A percentile compares a stretch with the other conserved stretches of the same genome.
Conservation (phyloP, 1,140 invertebrate genomes). For the Subanguina moxae region DNA sequence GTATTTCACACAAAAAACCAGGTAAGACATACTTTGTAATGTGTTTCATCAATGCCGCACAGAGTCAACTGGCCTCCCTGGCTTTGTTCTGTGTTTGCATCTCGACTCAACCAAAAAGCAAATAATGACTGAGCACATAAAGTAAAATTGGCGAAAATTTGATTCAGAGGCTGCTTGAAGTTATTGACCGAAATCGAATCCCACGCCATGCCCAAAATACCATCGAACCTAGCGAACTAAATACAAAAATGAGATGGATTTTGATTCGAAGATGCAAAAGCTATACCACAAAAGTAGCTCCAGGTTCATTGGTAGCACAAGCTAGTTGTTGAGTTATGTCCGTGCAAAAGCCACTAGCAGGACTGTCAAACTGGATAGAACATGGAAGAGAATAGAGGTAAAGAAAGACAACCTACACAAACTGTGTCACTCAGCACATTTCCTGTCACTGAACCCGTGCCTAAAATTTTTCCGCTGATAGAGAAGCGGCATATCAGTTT, state of each 20-base stretch:
- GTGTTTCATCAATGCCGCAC: constrained; percentile 59
- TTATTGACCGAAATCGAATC: constrained; percentile 70
- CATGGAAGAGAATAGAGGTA: no score
- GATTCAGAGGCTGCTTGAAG: constrained; percentile 66
- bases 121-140: constrained; percentile 76
- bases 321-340: constrained; percentile 79
- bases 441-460: constrained; percentile 87
- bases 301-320: constrained; percentile 88
- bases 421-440: constrained; percentile 66
- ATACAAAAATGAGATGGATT: background rate
- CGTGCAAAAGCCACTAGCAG: constrained; percentile 14
- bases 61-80: constrained; percentile 59
- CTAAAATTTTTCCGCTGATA: constrained; percentile 96
- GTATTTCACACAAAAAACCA: background rate
- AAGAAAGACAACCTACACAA: constrained; percentile 51
- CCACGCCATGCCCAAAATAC: constrained; percentile 92
- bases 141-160: constrained; percentile 87
- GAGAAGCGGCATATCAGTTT: no score
- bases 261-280: no score
- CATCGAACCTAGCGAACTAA: constrained; percentile 82
- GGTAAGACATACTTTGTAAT: constrained; percentile 49
- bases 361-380: constrained; percentile 17
- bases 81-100: constrained; percentile 22
- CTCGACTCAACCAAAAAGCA: constrained; percentile 78
- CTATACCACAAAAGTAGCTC: constrained; percentile 72